Evolutionary conservation across 2,797 vertebrate species (phyloP).

Genomic region (Fratercula arctica): DNA sequence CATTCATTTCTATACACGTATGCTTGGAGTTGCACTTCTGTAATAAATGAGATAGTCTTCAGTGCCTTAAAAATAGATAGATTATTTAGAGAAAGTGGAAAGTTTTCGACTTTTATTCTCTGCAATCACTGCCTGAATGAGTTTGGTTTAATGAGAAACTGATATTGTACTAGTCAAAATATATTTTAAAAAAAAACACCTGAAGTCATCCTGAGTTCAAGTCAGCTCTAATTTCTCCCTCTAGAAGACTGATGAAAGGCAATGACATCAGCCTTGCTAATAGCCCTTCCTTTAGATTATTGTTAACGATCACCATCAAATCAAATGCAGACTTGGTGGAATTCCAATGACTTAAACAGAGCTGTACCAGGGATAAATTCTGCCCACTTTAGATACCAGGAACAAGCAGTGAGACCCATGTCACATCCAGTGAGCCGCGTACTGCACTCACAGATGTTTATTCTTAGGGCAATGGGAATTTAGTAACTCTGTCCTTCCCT

Average conservation of each 20-base stretch:
- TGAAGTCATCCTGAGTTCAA: conserved; percentile 66
- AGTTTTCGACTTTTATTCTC: conserved; percentile 13
- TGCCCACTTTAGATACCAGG: neutral
- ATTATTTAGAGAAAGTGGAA: conserved; percentile 1
- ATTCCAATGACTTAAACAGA: neutral
- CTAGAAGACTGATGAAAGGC: conserved; percentile 53
- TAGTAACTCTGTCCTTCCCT: neutral
- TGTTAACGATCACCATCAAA: conserved; percentile 22
- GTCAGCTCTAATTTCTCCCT: conserved; percentile 60
- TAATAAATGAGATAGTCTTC: neutral
- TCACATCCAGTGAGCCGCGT: neutral
- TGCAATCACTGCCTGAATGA: neutral
- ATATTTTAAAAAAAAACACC: neutral
- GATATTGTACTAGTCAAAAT: conserved; percentile 8
- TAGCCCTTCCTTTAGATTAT: conserved; percentile 36
- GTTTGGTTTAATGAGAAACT: conserved; percentile 32
- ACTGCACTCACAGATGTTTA: neutral
- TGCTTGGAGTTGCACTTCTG: neutral
- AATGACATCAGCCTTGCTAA: conserved; percentile 68
- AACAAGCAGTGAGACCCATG: neutral
- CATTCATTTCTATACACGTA: neutral
- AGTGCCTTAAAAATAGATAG: neutral
- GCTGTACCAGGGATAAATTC: neutral
- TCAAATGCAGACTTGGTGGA: conserved; percentile 5
- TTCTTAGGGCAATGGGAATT: neutral